phyloP scores from a whole-genome alignment of 2,888 invertebrate species.

The Stenoptilia bipunctidactyla region DNA sequence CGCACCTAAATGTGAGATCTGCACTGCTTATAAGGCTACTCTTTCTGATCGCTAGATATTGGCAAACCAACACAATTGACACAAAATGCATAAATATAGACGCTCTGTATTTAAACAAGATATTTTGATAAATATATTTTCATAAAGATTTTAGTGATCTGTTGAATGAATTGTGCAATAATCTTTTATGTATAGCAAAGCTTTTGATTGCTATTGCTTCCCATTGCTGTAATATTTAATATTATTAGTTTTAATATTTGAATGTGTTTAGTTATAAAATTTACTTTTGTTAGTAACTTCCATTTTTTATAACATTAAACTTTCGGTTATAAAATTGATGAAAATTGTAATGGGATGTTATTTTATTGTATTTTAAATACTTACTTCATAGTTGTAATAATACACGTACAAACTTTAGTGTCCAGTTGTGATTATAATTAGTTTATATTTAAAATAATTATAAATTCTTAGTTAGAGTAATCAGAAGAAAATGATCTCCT shows the following conservation, averaged over 20 bases:
- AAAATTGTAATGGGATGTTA: no score
- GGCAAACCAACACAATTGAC: constrained; percentile 64
- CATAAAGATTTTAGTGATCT: constrained; percentile 1
- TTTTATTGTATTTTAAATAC: not conserved
- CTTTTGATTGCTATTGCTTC: constrained; percentile 53
- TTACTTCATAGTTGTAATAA: not conserved
- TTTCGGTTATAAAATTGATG: no score
- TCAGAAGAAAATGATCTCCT: constrained; percentile 27
- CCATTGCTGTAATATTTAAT: constrained; percentile 41
- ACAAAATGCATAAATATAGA: no score
- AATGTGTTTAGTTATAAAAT: not conserved
- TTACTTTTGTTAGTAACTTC: not conserved
- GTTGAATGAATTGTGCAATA: constrained; percentile 14
- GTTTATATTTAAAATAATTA: constrained; percentile 1
- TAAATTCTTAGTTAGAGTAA: not conserved
- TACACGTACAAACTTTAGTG: not conserved
- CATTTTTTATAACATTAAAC: no score
- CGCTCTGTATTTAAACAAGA: no score
- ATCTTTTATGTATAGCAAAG: constrained; percentile 21
- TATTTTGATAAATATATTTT: constrained; percentile 17
- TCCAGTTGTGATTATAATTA: no score
- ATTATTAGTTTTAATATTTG: constrained; percentile 5
- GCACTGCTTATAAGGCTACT: constrained; percentile 52
- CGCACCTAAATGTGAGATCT: constrained; percentile 49
- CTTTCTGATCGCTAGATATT: constrained; percentile 49